phyloP scores from a whole-genome alignment of 2,888 invertebrate genomes.

The Caenorhabditis angaria region DNA sequence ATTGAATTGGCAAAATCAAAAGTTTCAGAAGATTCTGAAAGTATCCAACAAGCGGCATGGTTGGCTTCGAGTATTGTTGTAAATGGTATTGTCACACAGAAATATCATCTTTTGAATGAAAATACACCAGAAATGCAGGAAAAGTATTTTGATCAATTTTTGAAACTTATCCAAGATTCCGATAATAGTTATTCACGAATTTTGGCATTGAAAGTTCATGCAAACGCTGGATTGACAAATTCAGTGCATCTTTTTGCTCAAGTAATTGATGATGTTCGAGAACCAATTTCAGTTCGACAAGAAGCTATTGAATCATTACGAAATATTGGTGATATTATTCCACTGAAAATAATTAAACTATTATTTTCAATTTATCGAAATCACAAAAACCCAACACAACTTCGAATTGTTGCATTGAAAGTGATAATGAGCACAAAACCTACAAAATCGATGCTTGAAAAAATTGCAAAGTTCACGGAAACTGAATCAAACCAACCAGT shows the following conservation, averaged over 20 bases:
- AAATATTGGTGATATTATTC: conserved; percentile 42
- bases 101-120: conserved; percentile 40
- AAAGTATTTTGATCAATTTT: conserved; percentile 47
- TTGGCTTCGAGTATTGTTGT: conserved; percentile 54
- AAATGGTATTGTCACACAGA: conserved; percentile 44
- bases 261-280: conserved; percentile 55
- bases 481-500: conserved; percentile 59
- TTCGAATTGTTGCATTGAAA: conserved; percentile 62
- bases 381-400: conserved; percentile 54
- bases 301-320: conserved; percentile 67
- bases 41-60: conserved; percentile 54
- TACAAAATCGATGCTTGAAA: conserved; percentile 51
- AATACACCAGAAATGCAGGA: conserved; percentile 49
- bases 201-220: conserved; percentile 64
- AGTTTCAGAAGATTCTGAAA: conserved; percentile 24
- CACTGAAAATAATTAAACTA: conserved; percentile 41
- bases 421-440: conserved; percentile 58
- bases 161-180: conserved; percentile 41
- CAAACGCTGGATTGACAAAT: conserved; percentile 67
- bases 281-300: conserved; percentile 53
- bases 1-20: conserved; percentile 45
- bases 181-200: conserved; percentile 59
- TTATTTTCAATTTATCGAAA: conserved; percentile 65
- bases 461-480: conserved; percentile 52
- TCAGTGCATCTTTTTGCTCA: conserved; percentile 58